Percentiles rank a stretch among this genome's conserved stretches.
Conservation (phyloP, 2,797 vertebrate species). For the Scolopax rusticola region DNA sequence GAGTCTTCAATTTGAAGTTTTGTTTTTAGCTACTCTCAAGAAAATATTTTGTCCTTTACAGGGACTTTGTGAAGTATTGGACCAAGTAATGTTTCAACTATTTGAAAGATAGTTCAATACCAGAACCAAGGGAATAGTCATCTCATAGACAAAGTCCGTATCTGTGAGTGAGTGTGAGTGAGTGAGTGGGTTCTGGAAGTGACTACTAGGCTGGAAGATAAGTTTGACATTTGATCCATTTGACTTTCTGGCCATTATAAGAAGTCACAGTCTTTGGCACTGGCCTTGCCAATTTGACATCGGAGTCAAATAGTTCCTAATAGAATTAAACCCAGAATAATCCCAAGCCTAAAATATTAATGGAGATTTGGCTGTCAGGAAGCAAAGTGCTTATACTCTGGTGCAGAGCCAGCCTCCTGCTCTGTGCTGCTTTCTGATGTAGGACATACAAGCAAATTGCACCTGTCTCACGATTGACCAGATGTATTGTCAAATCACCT, state of each 20-base stretch:
- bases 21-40: background rate
- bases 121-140: background rate
- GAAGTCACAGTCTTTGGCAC: background rate
- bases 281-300: background rate
- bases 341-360: background rate
- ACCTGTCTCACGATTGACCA: background rate
- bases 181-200: background rate
- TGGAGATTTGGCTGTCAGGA: background rate
- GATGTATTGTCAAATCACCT: background rate
- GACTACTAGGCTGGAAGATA: background rate
- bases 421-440: background rate
- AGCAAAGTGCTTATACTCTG: background rate
- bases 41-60: background rate
- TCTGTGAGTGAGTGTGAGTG: background rate
- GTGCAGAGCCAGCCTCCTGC: background rate
- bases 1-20: background rate
- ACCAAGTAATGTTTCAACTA: background rate
- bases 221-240: conserved; percentile 4
- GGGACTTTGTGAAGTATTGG: background rate
- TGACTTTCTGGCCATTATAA: background rate
- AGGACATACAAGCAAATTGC: background rate
- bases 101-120: background rate
- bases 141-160: rapidly evolving
- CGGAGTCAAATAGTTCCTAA: conserved; percentile 4
- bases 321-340: background rate